These are phyloP conservation scores for Caenorhabditis sp. DNA, from an alignment of 2,888 invertebrate species.

Conservation along the genomic window DNA sequence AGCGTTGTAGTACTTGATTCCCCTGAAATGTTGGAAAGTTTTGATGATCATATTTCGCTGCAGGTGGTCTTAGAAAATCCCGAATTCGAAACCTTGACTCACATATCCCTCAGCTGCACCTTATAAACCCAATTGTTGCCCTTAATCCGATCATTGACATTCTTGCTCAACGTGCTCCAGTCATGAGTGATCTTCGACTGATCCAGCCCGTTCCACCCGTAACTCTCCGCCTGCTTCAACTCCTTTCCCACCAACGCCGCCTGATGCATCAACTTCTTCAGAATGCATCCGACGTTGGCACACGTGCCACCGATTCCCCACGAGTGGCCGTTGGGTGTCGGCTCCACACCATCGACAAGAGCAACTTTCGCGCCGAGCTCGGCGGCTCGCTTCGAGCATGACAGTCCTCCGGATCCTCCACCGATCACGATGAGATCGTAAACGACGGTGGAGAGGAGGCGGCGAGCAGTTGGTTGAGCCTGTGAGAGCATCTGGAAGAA, in stretches of 20 bases:
- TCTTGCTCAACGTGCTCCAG: conserved; percentile 83
- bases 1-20: conserved; percentile 85
- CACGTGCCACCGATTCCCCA: conserved; percentile 97
- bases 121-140: conserved; percentile 86
- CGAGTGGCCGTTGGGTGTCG: conserved; percentile 89
- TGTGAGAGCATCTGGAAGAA: conserved; percentile 21
- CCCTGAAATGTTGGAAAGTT: conserved; percentile 83
- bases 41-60: no score
- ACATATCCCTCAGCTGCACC: conserved; percentile 84
- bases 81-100: background rate
- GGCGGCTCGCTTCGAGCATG: conserved; percentile 89
- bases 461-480: background rate
- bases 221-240: conserved; percentile 47
- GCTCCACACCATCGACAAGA: conserved; percentile 86
- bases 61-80: no score
- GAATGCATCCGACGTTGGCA: conserved; percentile 94
- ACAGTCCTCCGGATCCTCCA: conserved; percentile 96
- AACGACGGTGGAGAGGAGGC: conserved; percentile 51
- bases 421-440: conserved; percentile 96
- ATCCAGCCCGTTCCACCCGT: conserved; percentile 65
- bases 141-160: conserved; percentile 83
- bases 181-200: conserved; percentile 75
- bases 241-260: conserved; percentile 90
- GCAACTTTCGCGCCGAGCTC: conserved; percentile 86
- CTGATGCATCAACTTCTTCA: conserved; percentile 95